Evolutionary conservation across 2,888 invertebrate species (phyloP).

Genomic region (Dasypolia templi): DNA sequence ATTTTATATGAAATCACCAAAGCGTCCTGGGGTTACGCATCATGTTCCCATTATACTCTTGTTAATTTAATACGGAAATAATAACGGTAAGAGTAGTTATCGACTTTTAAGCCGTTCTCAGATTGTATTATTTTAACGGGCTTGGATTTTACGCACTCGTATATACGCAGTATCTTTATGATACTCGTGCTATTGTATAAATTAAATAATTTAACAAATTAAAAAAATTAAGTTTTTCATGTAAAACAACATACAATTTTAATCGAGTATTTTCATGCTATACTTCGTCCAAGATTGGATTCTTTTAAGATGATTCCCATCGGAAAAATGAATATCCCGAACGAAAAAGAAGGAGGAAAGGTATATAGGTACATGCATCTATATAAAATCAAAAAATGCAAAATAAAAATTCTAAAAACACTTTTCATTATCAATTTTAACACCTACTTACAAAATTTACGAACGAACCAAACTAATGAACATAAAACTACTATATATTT

Average conservation of each 20-base stretch:
- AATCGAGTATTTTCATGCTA: background rate
- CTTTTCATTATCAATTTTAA: too few species aligned
- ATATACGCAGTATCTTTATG: too few species aligned
- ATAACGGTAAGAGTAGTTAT: background rate
- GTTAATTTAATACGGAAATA: background rate
- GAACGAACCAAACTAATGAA: too few species aligned
- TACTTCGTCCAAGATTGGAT: background rate
- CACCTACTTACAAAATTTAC: too few species aligned
- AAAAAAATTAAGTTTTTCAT: background rate
- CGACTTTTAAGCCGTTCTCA: background rate
- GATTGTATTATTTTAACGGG: background rate
- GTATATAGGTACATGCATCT: background rate
- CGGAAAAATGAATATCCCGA: conserved; percentile 5
- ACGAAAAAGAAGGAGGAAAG: conserved; percentile 2
- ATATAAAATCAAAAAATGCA: background rate
- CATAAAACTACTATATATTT: too few species aligned
- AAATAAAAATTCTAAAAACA: too few species aligned
- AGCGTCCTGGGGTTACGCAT: background rate
- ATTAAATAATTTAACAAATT: background rate
- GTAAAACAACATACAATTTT: background rate
- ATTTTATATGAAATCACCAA: background rate
- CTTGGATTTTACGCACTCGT: background rate
- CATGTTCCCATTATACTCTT: too few species aligned
- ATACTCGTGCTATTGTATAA: too few species aligned
- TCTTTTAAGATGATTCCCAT: background rate